Base-by-base conservation (phyloP, 2,888 invertebrate genomes). In the Papilio gigon region DNA sequence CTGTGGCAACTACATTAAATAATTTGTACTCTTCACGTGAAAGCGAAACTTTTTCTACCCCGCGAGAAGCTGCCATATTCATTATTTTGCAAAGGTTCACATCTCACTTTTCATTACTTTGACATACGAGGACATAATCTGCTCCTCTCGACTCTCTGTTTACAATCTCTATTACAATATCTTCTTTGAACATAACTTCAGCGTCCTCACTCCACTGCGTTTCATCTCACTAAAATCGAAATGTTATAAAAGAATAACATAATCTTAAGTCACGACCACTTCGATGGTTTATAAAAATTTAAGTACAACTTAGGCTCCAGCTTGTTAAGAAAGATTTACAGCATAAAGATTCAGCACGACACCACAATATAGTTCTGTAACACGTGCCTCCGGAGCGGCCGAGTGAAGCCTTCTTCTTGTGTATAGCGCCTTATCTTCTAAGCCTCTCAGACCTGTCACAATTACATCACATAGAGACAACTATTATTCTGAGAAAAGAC, bases 391-490 rank as follows among this genome's bases (percentile, higher is more conserved):
- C 37, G 37, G 3, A 11, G 4, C 37, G 37, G 12, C 4, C 20
- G 42, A 17, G 17, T 40, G 40, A 40, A 14, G 40, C 4, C 2
- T 17, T 17, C 9, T 14, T 17, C 37, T 42, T 25, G 40, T 61
- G 42, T 61, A 25, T n/a, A 42, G n/a, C n/a, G n/a, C n/a, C n/a
- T n/a, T 47, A 25, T 53, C 30, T 50, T 33, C 40, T 70, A 70
- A 68, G 59, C 64, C 27, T 11, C 53, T 47, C 33, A 59, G 4
- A 33, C 66, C 68, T 70, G 60, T 63, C 40, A 63, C 65, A 53
- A 53, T 61, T 40, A 67, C 61, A 53, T 53, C 59, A 56, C 56
- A 67, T 62, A 67, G 63, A 68, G 47, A 17, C 35, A 53, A 53
- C 30, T 27, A 27, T 27, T 53, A 53, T 30, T 53, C 30, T n/a